Percentiles rank a stretch among this genome's conserved stretches.
phyloP scores from a whole-genome alignment of 2,888 invertebrate genomes.

The Sympetrum striolatum region DNA sequence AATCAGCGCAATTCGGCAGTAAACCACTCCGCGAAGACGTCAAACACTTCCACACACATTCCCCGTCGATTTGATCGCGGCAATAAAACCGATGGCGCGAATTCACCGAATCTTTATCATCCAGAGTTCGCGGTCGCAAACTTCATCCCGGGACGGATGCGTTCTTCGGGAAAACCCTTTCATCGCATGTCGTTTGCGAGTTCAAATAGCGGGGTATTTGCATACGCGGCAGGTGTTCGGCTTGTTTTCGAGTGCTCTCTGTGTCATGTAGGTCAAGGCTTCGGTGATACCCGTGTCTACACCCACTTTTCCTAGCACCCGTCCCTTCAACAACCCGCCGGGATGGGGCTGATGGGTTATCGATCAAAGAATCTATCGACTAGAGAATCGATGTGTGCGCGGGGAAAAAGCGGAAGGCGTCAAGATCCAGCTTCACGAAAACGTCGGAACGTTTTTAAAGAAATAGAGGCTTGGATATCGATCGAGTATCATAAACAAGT shows the following conservation, averaged over 20 bases:
- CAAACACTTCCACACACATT: too few relatives aligned
- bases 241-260: conserved; percentile 6
- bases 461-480: too few relatives aligned
- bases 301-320: not conserved
- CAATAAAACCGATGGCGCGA: too few relatives aligned
- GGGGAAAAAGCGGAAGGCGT: too few relatives aligned
- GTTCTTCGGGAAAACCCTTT: not conserved
- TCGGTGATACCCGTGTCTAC: conserved; percentile 2
- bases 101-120: too few relatives aligned
- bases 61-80: too few relatives aligned
- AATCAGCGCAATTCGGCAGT: too few relatives aligned
- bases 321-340: not conserved
- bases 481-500: too few relatives aligned
- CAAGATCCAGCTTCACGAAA: too few relatives aligned
- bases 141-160: not conserved
- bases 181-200: not conserved
- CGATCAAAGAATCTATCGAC: not conserved
- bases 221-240: conserved; percentile 33
- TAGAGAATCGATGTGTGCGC: too few relatives aligned
- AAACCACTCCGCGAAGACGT: too few relatives aligned
- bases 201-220: conserved; percentile 25
- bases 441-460: too few relatives aligned
- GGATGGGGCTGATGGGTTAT: not conserved
- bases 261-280: conserved; percentile 36
- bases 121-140: not conserved